Conservation (phyloP, 2,113 vertebrate species). For the Corythornis cristatus region DNA sequence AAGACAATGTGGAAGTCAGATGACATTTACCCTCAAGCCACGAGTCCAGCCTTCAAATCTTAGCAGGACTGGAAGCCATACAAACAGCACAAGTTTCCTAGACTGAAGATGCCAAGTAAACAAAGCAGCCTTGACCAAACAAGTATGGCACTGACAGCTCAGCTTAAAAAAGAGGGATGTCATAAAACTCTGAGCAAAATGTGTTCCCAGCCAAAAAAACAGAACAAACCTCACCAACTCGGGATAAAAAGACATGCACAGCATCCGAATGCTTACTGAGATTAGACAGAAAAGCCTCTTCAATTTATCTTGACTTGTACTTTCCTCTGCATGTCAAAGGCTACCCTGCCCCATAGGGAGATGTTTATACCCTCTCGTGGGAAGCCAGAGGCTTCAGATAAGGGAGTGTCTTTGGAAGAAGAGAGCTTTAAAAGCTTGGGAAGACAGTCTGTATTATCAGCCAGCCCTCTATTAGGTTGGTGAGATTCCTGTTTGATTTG, state of each 20-base stretch:
- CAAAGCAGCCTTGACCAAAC: slow-evolving; percentile 36
- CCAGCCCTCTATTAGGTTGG: slow-evolving; percentile 13
- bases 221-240: slow-evolving; percentile 35
- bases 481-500: slow-evolving; percentile 54
- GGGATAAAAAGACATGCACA: slow-evolving; percentile 42
- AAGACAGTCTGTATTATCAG: slow-evolving; percentile 21
- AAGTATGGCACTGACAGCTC: slow-evolving; percentile 44
- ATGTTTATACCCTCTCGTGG: slow-evolving; percentile 32
- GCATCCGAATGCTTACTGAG: slow-evolving; percentile 47
- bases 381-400: slow-evolving; percentile 59
- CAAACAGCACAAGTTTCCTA: slow-evolving; percentile 19
- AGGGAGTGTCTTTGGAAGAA: slow-evolving; percentile 43
- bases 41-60: slow-evolving; percentile 5
- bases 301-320: slow-evolving; percentile 3
- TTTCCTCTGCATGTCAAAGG: slow-evolving; percentile 49
- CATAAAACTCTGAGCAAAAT: slow-evolving; percentile 35
- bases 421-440: slow-evolving; percentile 27
- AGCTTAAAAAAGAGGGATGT: background rate
- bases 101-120: slow-evolving; percentile 49
- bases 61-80: background rate
- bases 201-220: background rate
- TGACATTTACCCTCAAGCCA: background rate
- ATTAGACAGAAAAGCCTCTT: slow-evolving; percentile 61
- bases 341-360: background rate
- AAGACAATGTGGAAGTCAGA: background rate